These are phyloP conservation scores for Choreutis nemorana DNA, from an alignment of 2,888 invertebrate genomes.

Conservation along the genomic window DNA sequence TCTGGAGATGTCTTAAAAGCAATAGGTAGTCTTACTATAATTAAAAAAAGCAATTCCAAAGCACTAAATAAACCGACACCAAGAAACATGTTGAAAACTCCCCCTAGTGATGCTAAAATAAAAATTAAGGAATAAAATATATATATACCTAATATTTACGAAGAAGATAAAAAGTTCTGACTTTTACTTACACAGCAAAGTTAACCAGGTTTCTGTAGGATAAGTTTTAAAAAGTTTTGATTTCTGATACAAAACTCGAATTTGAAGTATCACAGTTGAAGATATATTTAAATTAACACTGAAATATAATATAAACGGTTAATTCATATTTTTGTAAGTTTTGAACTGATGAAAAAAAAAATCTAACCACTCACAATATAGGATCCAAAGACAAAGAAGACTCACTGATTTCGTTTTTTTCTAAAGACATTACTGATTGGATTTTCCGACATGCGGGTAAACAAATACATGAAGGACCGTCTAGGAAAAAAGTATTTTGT, in stretches of 20 bases:
- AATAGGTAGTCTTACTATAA: slow-evolving; percentile 16
- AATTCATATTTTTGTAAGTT: not conserved
- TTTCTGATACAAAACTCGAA: slow-evolving; percentile 23
- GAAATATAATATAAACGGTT: slow-evolving; percentile 13
- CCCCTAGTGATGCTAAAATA: slow-evolving; percentile 48
- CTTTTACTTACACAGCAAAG: slow-evolving; percentile 44
- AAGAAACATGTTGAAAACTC: slow-evolving; percentile 56
- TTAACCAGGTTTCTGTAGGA: slow-evolving; percentile 50
- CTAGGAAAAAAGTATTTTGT: slow-evolving; percentile 20
- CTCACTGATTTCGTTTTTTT: slow-evolving; percentile 21
- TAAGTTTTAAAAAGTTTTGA: slow-evolving; percentile 32
- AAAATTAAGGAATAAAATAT: not conserved
- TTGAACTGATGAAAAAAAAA: not conserved
- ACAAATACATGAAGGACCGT: slow-evolving; percentile 28
- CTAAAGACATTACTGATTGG: slow-evolving; percentile 20
- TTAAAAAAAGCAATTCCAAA: slow-evolving; percentile 35
- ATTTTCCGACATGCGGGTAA: slow-evolving; percentile 34
- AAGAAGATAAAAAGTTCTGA: not conserved
- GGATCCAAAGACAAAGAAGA: slow-evolving; percentile 25
- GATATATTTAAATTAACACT: slow-evolving; percentile 29
- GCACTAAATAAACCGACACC: slow-evolving; percentile 52
- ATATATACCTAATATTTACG: not conserved
- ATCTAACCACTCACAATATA: slow-evolving; percentile 32
- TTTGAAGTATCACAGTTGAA: slow-evolving; percentile 23
- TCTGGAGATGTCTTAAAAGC: slow-evolving; percentile 15